phyloP scores from a whole-genome alignment of 2,797 vertebrate genomes.

The Sebastiscus tertius region DNA sequence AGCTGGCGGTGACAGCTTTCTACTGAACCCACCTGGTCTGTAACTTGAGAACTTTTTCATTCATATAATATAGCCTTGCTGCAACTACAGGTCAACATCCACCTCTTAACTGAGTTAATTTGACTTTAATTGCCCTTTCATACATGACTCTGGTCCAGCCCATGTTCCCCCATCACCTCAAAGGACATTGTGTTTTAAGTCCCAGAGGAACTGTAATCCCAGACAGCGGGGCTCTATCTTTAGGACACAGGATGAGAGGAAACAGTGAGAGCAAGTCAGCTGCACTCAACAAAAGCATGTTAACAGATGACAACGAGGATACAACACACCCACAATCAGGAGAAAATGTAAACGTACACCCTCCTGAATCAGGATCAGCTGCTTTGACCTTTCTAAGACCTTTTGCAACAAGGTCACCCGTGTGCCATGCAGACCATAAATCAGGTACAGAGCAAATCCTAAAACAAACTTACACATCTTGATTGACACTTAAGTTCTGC shows the following conservation, averaged over 20 bases:
- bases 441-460: neutral
- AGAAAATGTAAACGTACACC: neutral
- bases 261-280: conserved; percentile 17
- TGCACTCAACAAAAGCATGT: conserved; percentile 2
- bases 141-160: conserved; percentile 2
- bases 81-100: neutral
- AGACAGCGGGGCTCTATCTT: conserved; percentile 58
- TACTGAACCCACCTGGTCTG: neutral
- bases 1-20: neutral
- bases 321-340: neutral
- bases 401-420: conserved; percentile 1
- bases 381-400: conserved; percentile 10
- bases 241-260: conserved; percentile 60
- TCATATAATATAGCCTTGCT: neutral
- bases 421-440: neutral
- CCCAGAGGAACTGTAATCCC: conserved; percentile 60
- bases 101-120: neutral
- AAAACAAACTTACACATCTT: neutral
- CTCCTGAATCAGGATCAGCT: conserved; percentile 11
- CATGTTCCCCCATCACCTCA: conserved; percentile 37
- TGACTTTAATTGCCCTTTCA: conserved; percentile 21
- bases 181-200: conserved; percentile 69
- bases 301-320: conserved; percentile 7
- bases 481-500: neutral
- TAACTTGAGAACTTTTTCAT: neutral